Percentiles rank a stretch among this genome's conserved stretches.
Evolutionary conservation across 2,888 invertebrate genomes (phyloP).

Genomic region (Xestoiulus laeticollis): DNA sequence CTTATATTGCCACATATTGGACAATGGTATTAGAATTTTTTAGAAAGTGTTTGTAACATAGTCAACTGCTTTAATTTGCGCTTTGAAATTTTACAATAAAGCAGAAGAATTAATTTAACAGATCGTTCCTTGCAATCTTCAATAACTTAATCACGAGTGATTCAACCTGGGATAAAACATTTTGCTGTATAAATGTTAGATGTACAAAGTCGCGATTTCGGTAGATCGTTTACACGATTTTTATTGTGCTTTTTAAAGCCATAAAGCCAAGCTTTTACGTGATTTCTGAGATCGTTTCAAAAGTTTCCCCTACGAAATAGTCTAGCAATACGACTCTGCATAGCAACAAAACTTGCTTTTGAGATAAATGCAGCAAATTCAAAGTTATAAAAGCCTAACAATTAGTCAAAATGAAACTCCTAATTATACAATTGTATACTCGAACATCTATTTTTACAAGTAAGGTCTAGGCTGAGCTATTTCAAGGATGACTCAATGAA

Average conservation of each 20-base stretch:
- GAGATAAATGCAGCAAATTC: neutral
- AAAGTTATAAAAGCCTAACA: neutral
- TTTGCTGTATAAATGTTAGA: neutral
- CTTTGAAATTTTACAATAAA: neutral
- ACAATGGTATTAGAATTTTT: too few species aligned
- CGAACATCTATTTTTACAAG: neutral
- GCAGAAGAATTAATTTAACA: neutral
- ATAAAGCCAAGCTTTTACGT: conserved; percentile 31
- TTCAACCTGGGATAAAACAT: neutral
- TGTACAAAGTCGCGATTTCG: neutral
- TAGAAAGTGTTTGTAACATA: too few species aligned
- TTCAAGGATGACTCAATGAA: neutral
- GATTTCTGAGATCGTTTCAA: neutral
- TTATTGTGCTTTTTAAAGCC: neutral
- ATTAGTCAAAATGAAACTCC: neutral
- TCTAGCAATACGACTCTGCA: neutral
- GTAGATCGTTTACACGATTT: conserved; percentile 8
- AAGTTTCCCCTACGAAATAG: neutral
- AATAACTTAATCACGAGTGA: neutral
- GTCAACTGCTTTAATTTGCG: neutral
- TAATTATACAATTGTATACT: too few species aligned
- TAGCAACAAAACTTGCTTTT: neutral
- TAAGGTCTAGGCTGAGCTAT: neutral
- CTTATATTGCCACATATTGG: neutral
- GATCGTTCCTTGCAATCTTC: neutral